A percentile compares a stretch with the other conserved stretches of the same genome.
These are phyloP conservation scores for Pogonus chalceus DNA, from an alignment of 1,140 invertebrate genomes.

Conservation along the genomic window DNA sequence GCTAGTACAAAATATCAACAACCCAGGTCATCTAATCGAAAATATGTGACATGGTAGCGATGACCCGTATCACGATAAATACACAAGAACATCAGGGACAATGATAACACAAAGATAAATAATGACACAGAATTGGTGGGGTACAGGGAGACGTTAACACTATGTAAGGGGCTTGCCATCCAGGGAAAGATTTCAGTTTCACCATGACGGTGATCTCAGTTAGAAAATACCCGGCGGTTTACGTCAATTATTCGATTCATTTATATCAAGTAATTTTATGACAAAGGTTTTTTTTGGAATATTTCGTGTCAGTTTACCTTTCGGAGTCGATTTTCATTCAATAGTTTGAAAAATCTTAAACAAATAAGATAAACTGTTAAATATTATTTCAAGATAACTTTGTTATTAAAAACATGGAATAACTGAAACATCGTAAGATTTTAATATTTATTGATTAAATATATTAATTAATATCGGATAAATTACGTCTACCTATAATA, in stretches of 20 bases:
- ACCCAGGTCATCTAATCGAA: neutral
- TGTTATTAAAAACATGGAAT: no score
- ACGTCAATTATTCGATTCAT: neutral
- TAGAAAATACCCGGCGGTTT: neutral
- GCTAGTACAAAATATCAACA: neutral
- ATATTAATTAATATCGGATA: no score
- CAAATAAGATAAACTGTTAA: no score
- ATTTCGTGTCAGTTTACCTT: no score
- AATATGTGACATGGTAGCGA: neutral
- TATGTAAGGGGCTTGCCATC: neutral
- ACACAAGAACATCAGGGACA: neutral
- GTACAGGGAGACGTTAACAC: neutral
- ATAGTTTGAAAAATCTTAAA: no score
- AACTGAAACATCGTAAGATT: no score
- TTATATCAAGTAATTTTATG: constrained; percentile 1
- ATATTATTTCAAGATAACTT: no score
- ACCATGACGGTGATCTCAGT: neutral
- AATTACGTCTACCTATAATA: no score
- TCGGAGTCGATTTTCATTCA: no score
- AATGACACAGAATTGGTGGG: neutral
- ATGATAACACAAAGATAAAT: neutral
- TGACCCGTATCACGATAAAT: neutral
- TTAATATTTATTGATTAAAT: no score
- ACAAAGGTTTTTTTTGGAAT: neutral
- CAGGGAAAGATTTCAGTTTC: neutral